Conservation (phyloP, 2,888 invertebrate species). For the Helleia helle region DNA sequence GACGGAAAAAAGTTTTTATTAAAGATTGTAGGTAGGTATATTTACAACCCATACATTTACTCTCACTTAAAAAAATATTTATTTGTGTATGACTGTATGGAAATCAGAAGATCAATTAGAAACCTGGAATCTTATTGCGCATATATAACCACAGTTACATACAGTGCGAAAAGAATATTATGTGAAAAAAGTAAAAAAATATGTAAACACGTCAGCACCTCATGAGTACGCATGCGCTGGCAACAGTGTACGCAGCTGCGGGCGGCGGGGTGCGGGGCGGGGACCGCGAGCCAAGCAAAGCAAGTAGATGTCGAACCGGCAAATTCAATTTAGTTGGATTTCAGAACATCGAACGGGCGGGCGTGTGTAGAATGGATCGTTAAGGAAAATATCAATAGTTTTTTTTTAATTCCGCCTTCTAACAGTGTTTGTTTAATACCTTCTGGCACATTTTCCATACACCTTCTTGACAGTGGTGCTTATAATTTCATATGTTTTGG, state of each 20-base stretch:
- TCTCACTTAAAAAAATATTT: too few relatives aligned
- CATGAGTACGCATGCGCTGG: conserved; percentile 58
- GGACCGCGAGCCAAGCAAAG: conserved; percentile 23
- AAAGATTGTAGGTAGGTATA: too few relatives aligned
- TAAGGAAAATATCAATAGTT: conserved; percentile 74
- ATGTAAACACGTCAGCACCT: conserved; percentile 58
- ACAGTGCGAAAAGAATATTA: too few relatives aligned
- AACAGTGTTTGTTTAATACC: conserved; percentile 67
- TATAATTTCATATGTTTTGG: conserved; percentile 43
- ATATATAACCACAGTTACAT: too few relatives aligned
- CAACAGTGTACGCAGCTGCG: conserved; percentile 30
- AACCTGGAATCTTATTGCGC: too few relatives aligned
- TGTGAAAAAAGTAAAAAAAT: conserved; percentile 53
- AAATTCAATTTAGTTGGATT: conserved; percentile 63
- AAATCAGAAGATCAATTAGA: too few relatives aligned
- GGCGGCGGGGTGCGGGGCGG: conserved; percentile 33
- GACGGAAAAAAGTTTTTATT: too few relatives aligned
- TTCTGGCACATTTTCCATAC: conserved; percentile 59
- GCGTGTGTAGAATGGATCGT: conserved; percentile 72
- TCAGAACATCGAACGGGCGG: conserved; percentile 72
- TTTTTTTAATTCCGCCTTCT: conserved; percentile 76
- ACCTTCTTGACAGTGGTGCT: conserved; percentile 70
- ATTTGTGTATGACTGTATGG: too few relatives aligned
- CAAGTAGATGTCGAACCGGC: conserved; percentile 34
- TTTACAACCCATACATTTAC: too few relatives aligned